phyloP scores from a whole-genome alignment of 2,888 invertebrate genomes.

The Lycaena phlaeas region DNA sequence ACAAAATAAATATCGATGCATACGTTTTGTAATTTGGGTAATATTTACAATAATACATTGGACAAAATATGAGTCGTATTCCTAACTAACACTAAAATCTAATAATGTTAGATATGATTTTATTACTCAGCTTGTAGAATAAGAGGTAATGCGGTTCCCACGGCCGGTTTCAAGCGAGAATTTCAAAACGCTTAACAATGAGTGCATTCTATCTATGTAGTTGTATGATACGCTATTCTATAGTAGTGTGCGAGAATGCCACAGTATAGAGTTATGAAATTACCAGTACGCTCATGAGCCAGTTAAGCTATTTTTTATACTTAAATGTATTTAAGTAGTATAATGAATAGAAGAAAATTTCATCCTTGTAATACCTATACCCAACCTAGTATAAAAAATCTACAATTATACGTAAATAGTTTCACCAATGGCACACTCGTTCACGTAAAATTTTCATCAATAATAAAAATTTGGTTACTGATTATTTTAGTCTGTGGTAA shows the following conservation, averaged over 20 bases:
- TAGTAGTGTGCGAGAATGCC: slow-evolving; percentile 27
- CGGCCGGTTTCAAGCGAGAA: slow-evolving; percentile 54
- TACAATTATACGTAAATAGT: not conserved
- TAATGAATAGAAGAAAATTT: not conserved
- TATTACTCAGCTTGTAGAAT: slow-evolving; percentile 14
- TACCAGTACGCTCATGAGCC: not conserved
- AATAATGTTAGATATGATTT: not conserved
- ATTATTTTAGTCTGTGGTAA: slow-evolving; percentile 21
- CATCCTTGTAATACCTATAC: no score
- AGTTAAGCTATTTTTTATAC: no score
- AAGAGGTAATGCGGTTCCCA: slow-evolving; percentile 39
- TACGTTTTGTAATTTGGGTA: no score
- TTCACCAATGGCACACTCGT: no score
- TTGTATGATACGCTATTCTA: slow-evolving; percentile 26
- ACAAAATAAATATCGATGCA: no score
- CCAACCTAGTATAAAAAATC: not conserved
- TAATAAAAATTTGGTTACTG: slow-evolving; percentile 10
- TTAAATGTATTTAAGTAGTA: no score
- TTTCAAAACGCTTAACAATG: slow-evolving; percentile 62
- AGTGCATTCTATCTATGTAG: slow-evolving; percentile 41
- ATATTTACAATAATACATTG: no score
- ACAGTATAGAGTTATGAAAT: slow-evolving; percentile 20
- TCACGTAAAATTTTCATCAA: no score
- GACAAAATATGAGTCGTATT: no score
- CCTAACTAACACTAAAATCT: not conserved